Base-by-base conservation (phyloP, 30 jellyfish, hydroid and myxozoan genomes). In the Aurelia aurita complex sp. Pacific region DNA sequence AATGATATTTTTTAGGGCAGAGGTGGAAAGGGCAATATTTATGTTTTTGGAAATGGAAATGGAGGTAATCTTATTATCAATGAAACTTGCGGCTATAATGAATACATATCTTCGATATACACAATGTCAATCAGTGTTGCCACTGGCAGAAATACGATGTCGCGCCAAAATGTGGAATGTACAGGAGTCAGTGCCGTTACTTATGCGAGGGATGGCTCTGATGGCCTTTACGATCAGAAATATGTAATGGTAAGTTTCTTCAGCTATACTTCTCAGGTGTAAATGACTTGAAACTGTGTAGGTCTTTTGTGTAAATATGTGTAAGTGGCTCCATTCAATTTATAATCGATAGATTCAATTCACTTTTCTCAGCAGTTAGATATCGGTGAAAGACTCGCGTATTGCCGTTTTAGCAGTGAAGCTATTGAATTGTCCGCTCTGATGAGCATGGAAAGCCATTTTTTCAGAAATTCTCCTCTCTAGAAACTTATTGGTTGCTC, bases 161-260 rank as follows among this genome's bases (percentile, higher is more conserved):
- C 91, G 8, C 1, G 17, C 0, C 55, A 57, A 15, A 13, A 53
- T 15, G 91, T 38, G 16, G 18, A 32, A 68, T 69, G 91, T 54
- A 62, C 91, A 1, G 61, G 79, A 46, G 59, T 82, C 15, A 42
- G 64, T 19, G 91, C 85, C 2, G 91, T 71, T 10, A 23, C 79
- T 18, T 71, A 82, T 59, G 43, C 86, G 2, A 69, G 91, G 67
- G 91, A 82, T 59, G 91, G 91, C 5, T n/a, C 10, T 14, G 67
- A 4, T 19, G 85, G 85, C 5, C 18, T 69, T 6, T 23, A 0
- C 12, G 8, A 62, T 29, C 18, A 15, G 7, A 51, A 33, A 7
- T 33, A 69, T 46, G 68, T 35, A n/a, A 82, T 82, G 91, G 91
- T 82, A 46, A 4, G 57, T 46, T 46, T 6, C 29, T 23, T 23